Evolutionary conservation across 2,888 invertebrate species (phyloP).

Genomic region (Polyploca ridens): DNA sequence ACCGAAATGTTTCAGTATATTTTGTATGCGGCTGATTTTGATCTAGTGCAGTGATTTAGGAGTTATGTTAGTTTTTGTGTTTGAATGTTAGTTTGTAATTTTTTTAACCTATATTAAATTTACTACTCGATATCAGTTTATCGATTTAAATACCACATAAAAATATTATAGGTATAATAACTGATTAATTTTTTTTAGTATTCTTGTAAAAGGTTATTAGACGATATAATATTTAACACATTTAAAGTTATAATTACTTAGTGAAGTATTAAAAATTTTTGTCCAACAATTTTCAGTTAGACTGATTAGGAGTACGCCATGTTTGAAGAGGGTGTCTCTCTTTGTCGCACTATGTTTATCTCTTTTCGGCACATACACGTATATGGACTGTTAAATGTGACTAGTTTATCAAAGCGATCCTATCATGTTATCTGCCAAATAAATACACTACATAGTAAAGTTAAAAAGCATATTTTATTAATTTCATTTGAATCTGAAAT

Average conservation of each 20-base stretch:
- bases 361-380: too few species aligned
- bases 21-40: constrained; percentile 55
- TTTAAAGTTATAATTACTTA: too few species aligned
- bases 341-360: too few species aligned
- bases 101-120: not conserved
- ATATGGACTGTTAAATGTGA: too few species aligned
- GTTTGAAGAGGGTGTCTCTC: too few species aligned
- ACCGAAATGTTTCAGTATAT: constrained; percentile 60
- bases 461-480: not conserved
- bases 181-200: not conserved
- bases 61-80: constrained; percentile 27
- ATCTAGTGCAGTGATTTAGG: constrained; percentile 38
- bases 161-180: not conserved
- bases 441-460: not conserved
- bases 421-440: not conserved
- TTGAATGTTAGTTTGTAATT: not conserved
- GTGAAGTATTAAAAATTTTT: too few species aligned
- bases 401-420: too few species aligned
- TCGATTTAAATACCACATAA: not conserved
- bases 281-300: too few species aligned
- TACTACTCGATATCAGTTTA: not conserved
- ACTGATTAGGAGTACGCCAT: too few species aligned
- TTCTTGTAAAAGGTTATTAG: not conserved
- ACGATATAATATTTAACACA: not conserved
- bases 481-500: not conserved